Percentiles rank a stretch among this genome's conserved stretches.
phyloP scores from a whole-genome alignment of 2,113 vertebrate species.

The Lonchura striata region DNA sequence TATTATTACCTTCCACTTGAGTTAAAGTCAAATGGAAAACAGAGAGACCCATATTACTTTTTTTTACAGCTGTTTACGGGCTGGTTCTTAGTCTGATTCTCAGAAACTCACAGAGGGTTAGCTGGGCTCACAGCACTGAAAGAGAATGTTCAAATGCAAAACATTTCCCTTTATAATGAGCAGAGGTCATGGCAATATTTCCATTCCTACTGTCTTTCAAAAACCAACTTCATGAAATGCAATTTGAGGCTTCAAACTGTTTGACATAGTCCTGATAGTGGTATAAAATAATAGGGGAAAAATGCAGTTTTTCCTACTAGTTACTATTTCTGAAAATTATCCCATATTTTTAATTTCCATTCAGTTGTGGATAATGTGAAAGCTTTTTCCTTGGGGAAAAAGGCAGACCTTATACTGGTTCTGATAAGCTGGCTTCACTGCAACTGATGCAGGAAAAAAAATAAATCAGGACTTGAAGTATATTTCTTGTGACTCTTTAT shows the following conservation, averaged over 20 bases:
- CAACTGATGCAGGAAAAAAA: neutral
- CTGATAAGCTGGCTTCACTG: neutral
- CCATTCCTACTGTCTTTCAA: neutral
- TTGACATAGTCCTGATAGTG: neutral
- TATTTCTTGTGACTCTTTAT: neutral
- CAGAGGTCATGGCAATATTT: neutral
- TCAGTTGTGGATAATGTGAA: neutral
- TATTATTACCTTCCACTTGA: neutral
- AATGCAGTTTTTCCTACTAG: neutral
- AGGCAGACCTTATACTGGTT: neutral
- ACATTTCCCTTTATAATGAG: conserved; percentile 6
- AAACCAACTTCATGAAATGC: neutral
- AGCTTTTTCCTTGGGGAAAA: neutral
- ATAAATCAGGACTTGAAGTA: neutral
- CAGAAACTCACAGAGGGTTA: neutral
- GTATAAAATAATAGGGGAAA: neutral
- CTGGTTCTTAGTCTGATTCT: neutral
- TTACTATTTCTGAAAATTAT: neutral
- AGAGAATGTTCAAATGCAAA: conserved; percentile 14
- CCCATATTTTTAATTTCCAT: neutral
- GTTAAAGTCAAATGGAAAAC: conserved; percentile 27
- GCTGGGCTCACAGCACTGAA: neutral
- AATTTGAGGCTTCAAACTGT: neutral
- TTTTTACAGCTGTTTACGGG: neutral
- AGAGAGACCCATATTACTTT: neutral